These are phyloP conservation scores for Centropus bengalensis DNA, from an alignment of 2,113 vertebrate genomes.

Conservation along the genomic window DNA sequence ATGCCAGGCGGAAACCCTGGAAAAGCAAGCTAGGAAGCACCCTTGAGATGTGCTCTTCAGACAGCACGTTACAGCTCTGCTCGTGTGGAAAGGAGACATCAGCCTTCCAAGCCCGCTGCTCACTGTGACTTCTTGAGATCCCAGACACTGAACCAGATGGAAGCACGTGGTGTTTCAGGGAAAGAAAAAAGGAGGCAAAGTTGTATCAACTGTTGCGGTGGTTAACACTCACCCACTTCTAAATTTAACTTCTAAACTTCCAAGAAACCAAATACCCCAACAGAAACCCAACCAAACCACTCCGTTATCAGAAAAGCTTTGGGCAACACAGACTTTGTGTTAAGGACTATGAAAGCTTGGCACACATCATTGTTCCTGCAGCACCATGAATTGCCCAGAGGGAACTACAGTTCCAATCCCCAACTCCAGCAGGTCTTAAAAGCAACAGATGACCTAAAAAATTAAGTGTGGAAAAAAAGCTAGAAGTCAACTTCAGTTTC, in stretches of 20 bases:
- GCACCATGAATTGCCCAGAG: neutral
- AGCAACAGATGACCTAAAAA: neutral
- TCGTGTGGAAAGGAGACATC: neutral
- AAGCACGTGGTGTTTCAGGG: neutral
- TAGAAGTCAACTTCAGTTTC: neutral
- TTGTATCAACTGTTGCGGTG: neutral
- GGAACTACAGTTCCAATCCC: neutral
- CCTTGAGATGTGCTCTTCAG: neutral
- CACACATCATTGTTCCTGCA: neutral
- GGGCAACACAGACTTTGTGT: neutral
- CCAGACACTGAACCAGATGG: accelerated
- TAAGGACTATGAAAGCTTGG: neutral
- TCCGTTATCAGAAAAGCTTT: neutral
- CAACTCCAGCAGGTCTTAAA: neutral
- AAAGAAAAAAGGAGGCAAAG: neutral
- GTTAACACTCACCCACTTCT: neutral
- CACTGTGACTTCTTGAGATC: neutral
- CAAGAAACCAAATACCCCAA: neutral
- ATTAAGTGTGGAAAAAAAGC: neutral
- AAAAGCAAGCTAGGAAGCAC: neutral
- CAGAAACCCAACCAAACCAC: neutral
- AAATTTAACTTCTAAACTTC: neutral
- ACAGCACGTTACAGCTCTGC: neutral
- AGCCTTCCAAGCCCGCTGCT: neutral
- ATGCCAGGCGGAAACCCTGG: neutral